Conservation (phyloP, 2,113 vertebrate genomes). For the Nasalis larvatus region DNA sequence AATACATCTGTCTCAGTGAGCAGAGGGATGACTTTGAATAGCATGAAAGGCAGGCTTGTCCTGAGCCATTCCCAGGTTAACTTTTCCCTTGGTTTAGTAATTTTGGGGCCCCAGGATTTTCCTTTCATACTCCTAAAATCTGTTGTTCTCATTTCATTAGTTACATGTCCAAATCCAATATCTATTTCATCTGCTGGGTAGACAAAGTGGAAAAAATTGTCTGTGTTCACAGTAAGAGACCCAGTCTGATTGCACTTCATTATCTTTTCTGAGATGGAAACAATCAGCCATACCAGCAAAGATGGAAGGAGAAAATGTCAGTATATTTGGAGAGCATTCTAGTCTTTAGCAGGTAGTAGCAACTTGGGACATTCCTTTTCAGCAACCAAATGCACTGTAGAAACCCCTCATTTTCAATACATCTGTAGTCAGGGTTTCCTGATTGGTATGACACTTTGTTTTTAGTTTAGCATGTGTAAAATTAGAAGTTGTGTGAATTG, state of each 20-base stretch:
- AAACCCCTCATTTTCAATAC: background rate
- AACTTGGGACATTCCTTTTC: background rate
- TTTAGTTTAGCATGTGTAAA: background rate
- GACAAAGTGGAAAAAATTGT: background rate
- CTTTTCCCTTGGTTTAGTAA: too few species aligned
- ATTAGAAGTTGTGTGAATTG: background rate
- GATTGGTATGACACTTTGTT: background rate
- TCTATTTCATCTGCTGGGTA: background rate
- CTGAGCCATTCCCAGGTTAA: too few species aligned
- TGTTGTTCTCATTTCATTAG: background rate
- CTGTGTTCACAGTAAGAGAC: background rate
- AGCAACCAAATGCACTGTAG: too few species aligned
- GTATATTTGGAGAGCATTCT: background rate
- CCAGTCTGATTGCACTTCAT: background rate
- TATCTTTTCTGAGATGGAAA: background rate
- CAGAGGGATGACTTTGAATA: too few species aligned
- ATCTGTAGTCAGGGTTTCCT: background rate
- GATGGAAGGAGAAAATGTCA: background rate
- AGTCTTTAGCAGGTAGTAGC: background rate
- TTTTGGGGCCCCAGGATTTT: too few species aligned
- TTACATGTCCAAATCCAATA: background rate
- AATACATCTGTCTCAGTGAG: too few species aligned
- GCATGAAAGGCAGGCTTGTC: too few species aligned
- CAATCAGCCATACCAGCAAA: background rate
- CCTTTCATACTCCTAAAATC: background rate